A percentile compares a stretch with the other conserved stretches of the same genome.
These are phyloP conservation scores for Percopsis transmontana DNA, from an alignment of 2,113 vertebrate species.

Conservation along the genomic window DNA sequence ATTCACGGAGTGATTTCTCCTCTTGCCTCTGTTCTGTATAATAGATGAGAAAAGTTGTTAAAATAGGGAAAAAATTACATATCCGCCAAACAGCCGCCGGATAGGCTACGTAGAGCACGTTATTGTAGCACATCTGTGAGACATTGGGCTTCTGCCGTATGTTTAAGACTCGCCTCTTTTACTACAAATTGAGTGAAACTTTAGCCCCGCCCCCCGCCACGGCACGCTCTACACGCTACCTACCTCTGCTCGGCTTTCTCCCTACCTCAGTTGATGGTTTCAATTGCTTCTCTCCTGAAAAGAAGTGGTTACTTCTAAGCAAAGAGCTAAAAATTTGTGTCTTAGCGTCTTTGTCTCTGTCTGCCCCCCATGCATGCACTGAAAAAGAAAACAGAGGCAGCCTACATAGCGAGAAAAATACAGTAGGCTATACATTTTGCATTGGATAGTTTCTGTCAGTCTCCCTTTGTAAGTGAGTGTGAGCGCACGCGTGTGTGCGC, in stretches of 20 bases:
- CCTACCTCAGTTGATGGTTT: neutral
- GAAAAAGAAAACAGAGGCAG: too few species aligned
- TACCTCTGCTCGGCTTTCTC: neutral
- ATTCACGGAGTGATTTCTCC: neutral
- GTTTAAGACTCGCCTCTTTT: conserved; percentile 21
- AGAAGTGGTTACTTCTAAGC: neutral
- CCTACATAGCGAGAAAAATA: too few species aligned
- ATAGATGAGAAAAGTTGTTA: neutral
- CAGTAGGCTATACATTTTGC: too few species aligned
- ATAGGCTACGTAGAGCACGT: too few species aligned
- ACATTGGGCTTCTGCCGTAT: conserved; percentile 10
- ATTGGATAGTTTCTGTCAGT: too few species aligned
- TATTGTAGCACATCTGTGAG: neutral
- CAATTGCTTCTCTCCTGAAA: neutral
- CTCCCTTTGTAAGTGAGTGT: too few species aligned
- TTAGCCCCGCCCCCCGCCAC: conserved; percentile 55
- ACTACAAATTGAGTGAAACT: conserved; percentile 31
- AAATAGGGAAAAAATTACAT: neutral
- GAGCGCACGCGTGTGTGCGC: too few species aligned
- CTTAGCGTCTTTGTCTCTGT: too few species aligned
- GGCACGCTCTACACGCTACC: conserved; percentile 36
- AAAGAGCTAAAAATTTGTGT: neutral
- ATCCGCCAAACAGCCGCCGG: too few species aligned
- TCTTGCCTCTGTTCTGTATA: neutral
- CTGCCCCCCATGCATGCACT: too few species aligned